Evolutionary conservation across 2,888 invertebrate genomes (phyloP), one percentile per base, ranked within the genome.

Genomic region (Argyresthia goedartella): DNA sequence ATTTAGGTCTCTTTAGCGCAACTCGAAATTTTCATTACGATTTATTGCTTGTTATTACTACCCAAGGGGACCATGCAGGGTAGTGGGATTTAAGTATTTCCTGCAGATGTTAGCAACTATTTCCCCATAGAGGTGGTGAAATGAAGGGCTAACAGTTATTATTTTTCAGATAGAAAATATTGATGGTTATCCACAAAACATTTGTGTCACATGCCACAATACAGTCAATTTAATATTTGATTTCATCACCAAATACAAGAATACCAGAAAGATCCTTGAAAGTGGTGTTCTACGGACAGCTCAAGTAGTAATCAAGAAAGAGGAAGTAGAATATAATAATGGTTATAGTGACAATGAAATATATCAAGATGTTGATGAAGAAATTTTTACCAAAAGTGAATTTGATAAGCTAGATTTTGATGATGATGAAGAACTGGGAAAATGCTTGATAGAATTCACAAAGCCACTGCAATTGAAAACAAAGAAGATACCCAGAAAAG

Each of bases 81-180:
- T 25, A 6, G 25, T 25, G 25, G 2, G 2, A 6, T 25, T 25
- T 25, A 4, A 6, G 2, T 25, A 25, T 25, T 25, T 25, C 25
- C 25, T 25, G 25, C 6, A 6, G 25, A 25, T 25, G 25, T 25
- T 2, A 25, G 25, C 25, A 25, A 4, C 25, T 25, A 25, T 25
- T 25, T n/a, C n/a, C n/a, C n/a, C n/a, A n/a, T n/a, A n/a, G n/a
- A n/a, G n/a, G n/a, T n/a, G n/a, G n/a, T n/a, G n/a, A n/a, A n/a
- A n/a, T n/a, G n/a, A n/a, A n/a, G n/a, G n/a, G n/a, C n/a, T n/a
- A 35, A 34, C 15, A 35, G 11, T 25, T 34, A 1, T 47, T 57
- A 15, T 14, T 14, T 73, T 73, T 35, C 68, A 86, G 85, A 61
- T 86, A 57, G 71, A 81, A 64, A 78, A 85, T 57, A 55, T 73